A percentile compares a stretch with the other conserved stretches of the same genome.
Evolutionary conservation across 2,113 vertebrate species (phyloP).

Genomic region (Cisticola juncidis): DNA sequence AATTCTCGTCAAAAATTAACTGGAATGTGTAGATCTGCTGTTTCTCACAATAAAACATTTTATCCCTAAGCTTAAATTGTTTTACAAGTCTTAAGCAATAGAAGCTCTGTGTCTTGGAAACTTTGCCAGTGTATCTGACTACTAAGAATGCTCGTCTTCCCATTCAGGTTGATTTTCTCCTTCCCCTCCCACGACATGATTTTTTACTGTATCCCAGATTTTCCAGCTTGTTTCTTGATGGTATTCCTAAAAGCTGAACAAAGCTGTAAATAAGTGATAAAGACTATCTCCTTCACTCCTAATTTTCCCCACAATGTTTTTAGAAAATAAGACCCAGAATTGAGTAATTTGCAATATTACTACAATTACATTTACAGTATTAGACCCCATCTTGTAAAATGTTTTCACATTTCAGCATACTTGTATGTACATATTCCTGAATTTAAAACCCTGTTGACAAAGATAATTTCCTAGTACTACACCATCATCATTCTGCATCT

Average conservation of each 20-base stretch:
- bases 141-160: neutral
- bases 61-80: neutral
- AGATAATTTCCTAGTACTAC: neutral
- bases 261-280: neutral
- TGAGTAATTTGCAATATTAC: neutral
- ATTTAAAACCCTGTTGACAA: neutral
- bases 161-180: neutral
- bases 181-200: neutral
- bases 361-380: neutral
- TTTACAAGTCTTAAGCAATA: neutral
- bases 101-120: neutral
- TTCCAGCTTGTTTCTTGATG: neutral
- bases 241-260: neutral
- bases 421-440: neutral
- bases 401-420: neutral
- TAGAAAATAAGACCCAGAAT: neutral
- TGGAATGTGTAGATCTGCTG: neutral
- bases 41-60: neutral
- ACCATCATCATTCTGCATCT: neutral
- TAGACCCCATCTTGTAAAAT: neutral
- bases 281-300: neutral
- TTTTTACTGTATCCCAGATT: neutral
- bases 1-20: neutral
- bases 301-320: neutral
- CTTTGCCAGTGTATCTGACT: neutral